These are phyloP conservation scores for Melipona beecheii DNA, from an alignment of 2,888 invertebrate genomes.

Conservation along the genomic window DNA sequence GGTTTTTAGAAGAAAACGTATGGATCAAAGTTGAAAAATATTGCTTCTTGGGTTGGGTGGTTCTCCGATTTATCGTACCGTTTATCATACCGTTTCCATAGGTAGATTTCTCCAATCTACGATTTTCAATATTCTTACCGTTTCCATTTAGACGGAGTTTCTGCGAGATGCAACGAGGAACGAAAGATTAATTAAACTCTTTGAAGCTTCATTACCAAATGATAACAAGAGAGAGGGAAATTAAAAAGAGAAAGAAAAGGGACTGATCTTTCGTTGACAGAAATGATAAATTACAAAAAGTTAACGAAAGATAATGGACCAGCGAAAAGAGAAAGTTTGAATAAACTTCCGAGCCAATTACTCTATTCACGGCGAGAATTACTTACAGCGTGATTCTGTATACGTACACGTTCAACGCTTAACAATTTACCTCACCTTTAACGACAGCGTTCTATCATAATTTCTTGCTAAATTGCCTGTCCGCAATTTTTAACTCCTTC, in stretches of 20 bases:
- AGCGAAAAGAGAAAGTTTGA: background rate
- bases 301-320: background rate
- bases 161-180: background rate
- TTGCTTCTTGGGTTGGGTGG: background rate
- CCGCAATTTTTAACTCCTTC: background rate
- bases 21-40: background rate
- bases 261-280: too few relatives aligned
- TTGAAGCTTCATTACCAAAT: background rate
- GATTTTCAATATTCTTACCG: background rate
- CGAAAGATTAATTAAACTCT: background rate
- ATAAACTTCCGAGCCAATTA: constrained; percentile 1
- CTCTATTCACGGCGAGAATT: background rate
- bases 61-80: background rate
- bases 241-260: background rate
- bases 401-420: background rate
- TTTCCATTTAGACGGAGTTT: background rate
- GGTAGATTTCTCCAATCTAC: background rate
- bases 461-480: constrained; percentile 13
- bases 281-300: background rate
- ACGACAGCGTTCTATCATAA: constrained; percentile 4
- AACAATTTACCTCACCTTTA: constrained; percentile 4
- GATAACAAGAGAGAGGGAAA: background rate
- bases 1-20: background rate
- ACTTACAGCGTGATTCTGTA: background rate
- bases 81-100: background rate